Evolutionary conservation across 2,888 invertebrate genomes (phyloP), one percentile per base, ranked within the genome.

Genomic region (Hyppa rectilinea): DNA sequence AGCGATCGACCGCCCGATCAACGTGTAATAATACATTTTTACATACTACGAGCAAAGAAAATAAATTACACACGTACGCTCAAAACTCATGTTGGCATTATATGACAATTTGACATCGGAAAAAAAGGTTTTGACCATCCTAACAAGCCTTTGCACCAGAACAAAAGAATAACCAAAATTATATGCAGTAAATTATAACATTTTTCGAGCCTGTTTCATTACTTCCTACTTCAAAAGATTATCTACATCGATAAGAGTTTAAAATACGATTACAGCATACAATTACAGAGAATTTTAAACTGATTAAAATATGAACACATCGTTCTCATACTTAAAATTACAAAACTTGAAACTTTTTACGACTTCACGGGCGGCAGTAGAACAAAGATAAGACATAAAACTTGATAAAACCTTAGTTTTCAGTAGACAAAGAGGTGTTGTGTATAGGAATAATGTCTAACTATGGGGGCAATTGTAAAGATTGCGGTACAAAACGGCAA

Each of bases 11-110:
- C 89, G 86, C 87, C 87, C 85, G 87, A 87, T 87, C 84, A 87
- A 86, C 87, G 86, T 88, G 87, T 91, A 90, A 90, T 90, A 90
- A 91, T 89, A 89, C 89, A 89, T 90, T 90, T 90, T 91, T 91
- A 89, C 87, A 86, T 88, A 87, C 86, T 70, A 83, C 85, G 84
- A 84, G 82, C 83, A 85, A 85, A 82, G 82, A 82, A 85, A 85
- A 87, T 84, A 85, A 87, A 86, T 87, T 87, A 85, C 81, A 83
- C 80, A 83, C 81, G 75, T 82, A 79, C 79, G 80, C 63, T 84
- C 81, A 78, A 84, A 85, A 78, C 75, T 85, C 74, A 73, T 73
- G 84, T 80, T 84, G 78, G 78, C 81, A 85, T 78, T 69, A 75
- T 82, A 83, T 87, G 85, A 87, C 84, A 85, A 79, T 79, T 81